Conservation (phyloP, 1,140 invertebrate species). For the Caenorhabditis brenneri region DNA sequence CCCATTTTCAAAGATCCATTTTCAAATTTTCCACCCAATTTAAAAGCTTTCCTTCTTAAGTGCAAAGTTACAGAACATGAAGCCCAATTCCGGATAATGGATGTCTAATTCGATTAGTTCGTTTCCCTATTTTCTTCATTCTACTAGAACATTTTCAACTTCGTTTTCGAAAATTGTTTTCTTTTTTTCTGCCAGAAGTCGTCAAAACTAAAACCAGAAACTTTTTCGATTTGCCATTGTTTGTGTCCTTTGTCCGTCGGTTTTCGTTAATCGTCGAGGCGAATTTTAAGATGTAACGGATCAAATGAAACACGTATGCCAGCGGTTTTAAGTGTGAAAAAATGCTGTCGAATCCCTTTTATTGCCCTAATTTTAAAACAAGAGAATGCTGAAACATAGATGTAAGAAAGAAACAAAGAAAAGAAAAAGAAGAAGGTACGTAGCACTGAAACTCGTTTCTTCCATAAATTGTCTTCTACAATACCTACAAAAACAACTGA, state of each 20-base stretch:
- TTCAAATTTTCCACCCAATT: background rate
- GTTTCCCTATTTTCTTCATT: background rate
- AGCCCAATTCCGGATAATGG: slow-evolving; percentile 36
- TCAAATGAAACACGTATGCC: background rate
- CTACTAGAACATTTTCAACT: background rate
- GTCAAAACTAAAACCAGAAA: background rate
- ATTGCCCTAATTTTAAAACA: background rate
- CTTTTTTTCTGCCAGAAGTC: background rate
- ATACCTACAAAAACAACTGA: background rate
- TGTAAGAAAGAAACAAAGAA: background rate
- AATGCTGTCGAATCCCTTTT: background rate
- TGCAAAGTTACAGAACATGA: slow-evolving; percentile 1
- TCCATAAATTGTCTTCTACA: background rate
- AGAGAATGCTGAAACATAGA: background rate
- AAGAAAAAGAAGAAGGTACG: background rate
- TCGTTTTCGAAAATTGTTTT: background rate
- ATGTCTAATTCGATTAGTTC: slow-evolving; percentile 39
- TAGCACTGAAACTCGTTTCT: slow-evolving; percentile 1
- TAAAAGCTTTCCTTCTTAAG: background rate
- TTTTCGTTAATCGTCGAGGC: background rate
- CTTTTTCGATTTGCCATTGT: background rate
- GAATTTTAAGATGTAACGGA: slow-evolving; percentile 22
- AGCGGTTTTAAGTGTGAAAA: background rate
- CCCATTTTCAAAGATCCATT: background rate
- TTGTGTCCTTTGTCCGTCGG: background rate